A percentile compares a stretch with the other conserved stretches of the same genome.
Evolutionary conservation across 1,140 invertebrate species (phyloP).

Genomic region (Penaeus vannamei): DNA sequence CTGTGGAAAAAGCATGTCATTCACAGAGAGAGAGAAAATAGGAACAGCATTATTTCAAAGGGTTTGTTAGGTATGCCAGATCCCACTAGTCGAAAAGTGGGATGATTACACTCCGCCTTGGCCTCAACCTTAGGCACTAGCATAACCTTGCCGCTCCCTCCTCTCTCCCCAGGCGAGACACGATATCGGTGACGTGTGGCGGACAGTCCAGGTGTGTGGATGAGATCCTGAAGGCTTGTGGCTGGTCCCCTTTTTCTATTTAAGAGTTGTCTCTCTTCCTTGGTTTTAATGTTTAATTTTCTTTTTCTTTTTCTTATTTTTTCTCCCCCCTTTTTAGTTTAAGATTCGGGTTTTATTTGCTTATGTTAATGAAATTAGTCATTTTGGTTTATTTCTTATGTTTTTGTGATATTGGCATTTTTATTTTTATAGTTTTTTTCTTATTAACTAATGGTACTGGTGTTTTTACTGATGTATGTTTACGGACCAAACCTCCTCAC

Average conservation of each 20-base stretch:
- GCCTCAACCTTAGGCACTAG: conserved; percentile 44
- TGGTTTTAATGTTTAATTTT: neutral
- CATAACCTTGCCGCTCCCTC: conserved; percentile 63
- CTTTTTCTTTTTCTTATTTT: neutral
- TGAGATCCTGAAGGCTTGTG: conserved; percentile 48
- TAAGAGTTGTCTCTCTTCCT: conserved; percentile 21
- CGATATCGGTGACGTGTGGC: conserved; percentile 68
- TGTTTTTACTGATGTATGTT: conserved; percentile 34
- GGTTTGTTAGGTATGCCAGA: no score
- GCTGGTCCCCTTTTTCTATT: conserved; percentile 20
- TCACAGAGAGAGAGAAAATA: no score
- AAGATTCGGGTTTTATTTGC: no score
- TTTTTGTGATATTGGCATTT: conserved; percentile 32
- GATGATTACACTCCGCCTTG: conserved; percentile 10
- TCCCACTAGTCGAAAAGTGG: neutral
- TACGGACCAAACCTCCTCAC: neutral
- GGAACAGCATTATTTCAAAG: no score
- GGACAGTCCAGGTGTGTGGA: conserved; percentile 66
- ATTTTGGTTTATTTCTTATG: conserved; percentile 29
- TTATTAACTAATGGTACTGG: neutral
- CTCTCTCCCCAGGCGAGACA: conserved; percentile 67
- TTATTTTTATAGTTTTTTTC: no score
- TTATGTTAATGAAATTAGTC: conserved; percentile 16
- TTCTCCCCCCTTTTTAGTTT: neutral
- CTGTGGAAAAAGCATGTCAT: no score